Evolutionary conservation across 2,113 vertebrate genomes (phyloP), one percentile per base, ranked within the genome.

Genomic region (Triplophysa tibetana): DNA sequence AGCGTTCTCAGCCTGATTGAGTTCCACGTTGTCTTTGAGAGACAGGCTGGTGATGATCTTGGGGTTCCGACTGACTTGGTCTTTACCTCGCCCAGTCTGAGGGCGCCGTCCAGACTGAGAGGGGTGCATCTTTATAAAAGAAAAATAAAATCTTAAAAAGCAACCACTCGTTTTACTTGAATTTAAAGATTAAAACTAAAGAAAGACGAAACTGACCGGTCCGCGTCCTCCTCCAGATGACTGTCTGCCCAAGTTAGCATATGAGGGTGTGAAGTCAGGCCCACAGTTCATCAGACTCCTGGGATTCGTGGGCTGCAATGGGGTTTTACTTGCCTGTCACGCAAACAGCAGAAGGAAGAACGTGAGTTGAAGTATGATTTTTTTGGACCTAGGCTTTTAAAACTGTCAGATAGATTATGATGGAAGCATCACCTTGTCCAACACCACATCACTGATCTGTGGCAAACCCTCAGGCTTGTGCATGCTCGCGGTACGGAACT

Each of bases 21-120:
- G 93, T 81, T 98, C 96, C 78, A 99, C 93, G 1, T 98, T 96
- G 33, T 98, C 96, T 0, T 91, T 95, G 81, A 97, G 91, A 54
- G 96, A 94, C 87, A 97, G 91, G 83, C 96, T 98, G 82, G 97
- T 95, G 75, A 95, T 98, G 89, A 98, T 98, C 89, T 98, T 99
- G 0, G 95, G 94, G 61, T 65, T 76, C 17, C 74, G 74, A 50
- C 3, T 63, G 10, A 65, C 24, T 0, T 94, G 95, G 23, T 98
- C 96, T 87, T 98, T 99, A 8, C 95, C 90, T 85, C 92, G 92
- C 68, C 91, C 95, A 68, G 92, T 96, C 90, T 98, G 97, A 45
- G 97, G 96, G 54, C 96, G 95, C 12, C 96, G 93, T 6, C 95
- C 90, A 16, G 94, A 95, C 96, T 98, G 29, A 1, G 72, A 12